Base-by-base conservation (phyloP, 2,888 invertebrate genomes). In the Caenorhabditis sp. region DNA sequence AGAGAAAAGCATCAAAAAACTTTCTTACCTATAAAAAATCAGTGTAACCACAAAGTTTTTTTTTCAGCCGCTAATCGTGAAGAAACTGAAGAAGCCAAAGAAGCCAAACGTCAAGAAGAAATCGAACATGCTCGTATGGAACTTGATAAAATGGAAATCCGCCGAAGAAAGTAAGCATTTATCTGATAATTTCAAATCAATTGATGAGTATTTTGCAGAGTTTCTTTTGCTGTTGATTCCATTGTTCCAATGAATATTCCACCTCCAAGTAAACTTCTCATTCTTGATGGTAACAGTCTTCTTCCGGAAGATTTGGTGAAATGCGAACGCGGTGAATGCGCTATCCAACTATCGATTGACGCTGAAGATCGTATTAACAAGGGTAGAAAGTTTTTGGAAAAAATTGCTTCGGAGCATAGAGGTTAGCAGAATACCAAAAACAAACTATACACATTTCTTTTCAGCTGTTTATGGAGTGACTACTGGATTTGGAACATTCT, bases 401-500 rank as follows among this genome's bases (percentile, higher is more conserved):
- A 90, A 65, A 91, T 92, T 70, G 88, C 92, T 4, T 88, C 88
- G 49, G 91, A 91, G 80, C 91, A 91, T 75, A 90, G 90, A 90
- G 90, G 91, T 91, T 78, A 66, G 80, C 10, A n/a, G n/a, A n/a
- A n/a, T n/a, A n/a, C n/a, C 8, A 43, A 43, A 25, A 26, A 38
- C 49, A 23, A 50, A 50, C 20, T 20, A 5, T 20, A 4, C 17
- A 14, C 50, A 4, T 20, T 20, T 58, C 25, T 36, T 87, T 88
- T 63, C 81, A 91, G 91, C 90, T 69, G 91, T 89, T 74, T 91
- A 91, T 84, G 91, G 92, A 4, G 91, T 92, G 53, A 92, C 91
- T 1, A 92, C 92, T 1, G 92, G 92, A n/a, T 91, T 92, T 85
- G 92, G 92, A 58, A 92, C 91, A 66, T 92, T 92, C 87, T 91